Percentiles rank a stretch among this genome's conserved stretches.
phyloP scores from a whole-genome alignment of 2,888 invertebrate species.

The Zaprionus obscuricornis region DNA sequence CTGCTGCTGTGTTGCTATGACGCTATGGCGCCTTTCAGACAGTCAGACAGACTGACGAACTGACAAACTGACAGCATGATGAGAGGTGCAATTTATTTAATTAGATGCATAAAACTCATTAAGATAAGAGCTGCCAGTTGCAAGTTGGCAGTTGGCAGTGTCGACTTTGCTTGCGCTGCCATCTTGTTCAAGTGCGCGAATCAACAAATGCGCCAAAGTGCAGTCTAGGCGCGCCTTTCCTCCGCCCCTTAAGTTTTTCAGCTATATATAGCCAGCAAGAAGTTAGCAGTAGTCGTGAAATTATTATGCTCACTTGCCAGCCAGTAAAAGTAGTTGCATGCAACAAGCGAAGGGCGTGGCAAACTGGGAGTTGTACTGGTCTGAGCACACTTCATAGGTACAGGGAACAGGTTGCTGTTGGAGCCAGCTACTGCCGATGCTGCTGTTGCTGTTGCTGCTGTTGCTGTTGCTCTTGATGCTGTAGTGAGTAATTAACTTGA shows the following conservation, averaged over 20 bases:
- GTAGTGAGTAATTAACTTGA: slow-evolving; percentile 74
- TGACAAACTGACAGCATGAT: too few relatives aligned
- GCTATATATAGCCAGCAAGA: too few relatives aligned
- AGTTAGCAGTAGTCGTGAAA: slow-evolving; percentile 52
- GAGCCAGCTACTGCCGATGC: slow-evolving; percentile 11
- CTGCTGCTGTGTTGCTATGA: slow-evolving; percentile 62
- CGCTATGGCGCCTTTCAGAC: slow-evolving; percentile 57
- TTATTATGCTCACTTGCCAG: slow-evolving; percentile 76
- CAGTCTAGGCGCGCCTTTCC: slow-evolving; percentile 6
- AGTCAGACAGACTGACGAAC: slow-evolving; percentile 15
- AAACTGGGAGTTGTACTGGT: slow-evolving; percentile 23
- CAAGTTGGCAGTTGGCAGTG: slow-evolving; percentile 13
- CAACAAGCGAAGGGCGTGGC: slow-evolving; percentile 17
- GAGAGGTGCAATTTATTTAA: slow-evolving; percentile 81
- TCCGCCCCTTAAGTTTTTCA: too few relatives aligned
- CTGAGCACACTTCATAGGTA: slow-evolving; percentile 11
- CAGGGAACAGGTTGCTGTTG: background rate
- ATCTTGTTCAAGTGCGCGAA: slow-evolving; percentile 71
- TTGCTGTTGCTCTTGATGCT: slow-evolving; percentile 18
- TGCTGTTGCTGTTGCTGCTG: slow-evolving; percentile 7
- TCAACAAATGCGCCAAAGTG: slow-evolving; percentile 77
- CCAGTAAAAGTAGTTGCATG: slow-evolving; percentile 60
- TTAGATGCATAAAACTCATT: slow-evolving; percentile 83
- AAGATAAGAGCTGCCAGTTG: slow-evolving; percentile 78
- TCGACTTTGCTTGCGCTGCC: slow-evolving; percentile 30